Evolutionary conservation across 2,888 invertebrate species (phyloP).

Genomic region (Rhaphigaster nebulosa): DNA sequence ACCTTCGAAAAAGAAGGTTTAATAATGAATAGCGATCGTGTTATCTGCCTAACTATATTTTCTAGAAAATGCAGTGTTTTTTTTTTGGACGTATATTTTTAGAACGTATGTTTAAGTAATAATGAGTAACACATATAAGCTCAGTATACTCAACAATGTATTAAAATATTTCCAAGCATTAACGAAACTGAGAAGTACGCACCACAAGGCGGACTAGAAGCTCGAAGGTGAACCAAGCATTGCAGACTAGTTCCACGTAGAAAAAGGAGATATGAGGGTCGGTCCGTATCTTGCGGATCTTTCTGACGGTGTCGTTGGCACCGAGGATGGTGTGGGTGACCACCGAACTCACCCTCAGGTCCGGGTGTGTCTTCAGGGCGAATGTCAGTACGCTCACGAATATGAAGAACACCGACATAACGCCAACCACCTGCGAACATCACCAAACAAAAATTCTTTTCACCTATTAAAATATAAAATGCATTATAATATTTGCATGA

Average conservation of each 20-base stretch:
- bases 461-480: background rate
- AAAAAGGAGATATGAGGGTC: conserved; percentile 84
- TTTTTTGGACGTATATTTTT: too few species aligned
- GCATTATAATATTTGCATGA: too few species aligned
- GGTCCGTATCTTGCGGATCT: conserved; percentile 67
- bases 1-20: too few species aligned
- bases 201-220: conserved; percentile 89
- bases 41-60: too few species aligned
- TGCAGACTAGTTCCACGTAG: conserved; percentile 93
- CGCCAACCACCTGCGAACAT: conserved; percentile 84
- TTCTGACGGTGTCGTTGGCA: conserved; percentile 66
- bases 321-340: conserved; percentile 64
- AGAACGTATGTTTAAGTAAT: too few species aligned
- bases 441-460: conserved; percentile 44
- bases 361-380: conserved; percentile 96
- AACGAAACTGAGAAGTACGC: conserved; percentile 70
- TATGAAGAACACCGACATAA: conserved; percentile 95
- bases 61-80: too few species aligned
- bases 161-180: too few species aligned
- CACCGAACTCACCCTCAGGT: conserved; percentile 77
- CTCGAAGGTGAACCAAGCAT: conserved; percentile 97
- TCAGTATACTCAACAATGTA: too few species aligned
- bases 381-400: conserved; percentile 95
- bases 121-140: too few species aligned
- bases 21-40: too few species aligned